Evolutionary conservation across 2,888 invertebrate species (phyloP), one percentile per base, ranked within the genome.

Genomic region (Nezara viridula): DNA sequence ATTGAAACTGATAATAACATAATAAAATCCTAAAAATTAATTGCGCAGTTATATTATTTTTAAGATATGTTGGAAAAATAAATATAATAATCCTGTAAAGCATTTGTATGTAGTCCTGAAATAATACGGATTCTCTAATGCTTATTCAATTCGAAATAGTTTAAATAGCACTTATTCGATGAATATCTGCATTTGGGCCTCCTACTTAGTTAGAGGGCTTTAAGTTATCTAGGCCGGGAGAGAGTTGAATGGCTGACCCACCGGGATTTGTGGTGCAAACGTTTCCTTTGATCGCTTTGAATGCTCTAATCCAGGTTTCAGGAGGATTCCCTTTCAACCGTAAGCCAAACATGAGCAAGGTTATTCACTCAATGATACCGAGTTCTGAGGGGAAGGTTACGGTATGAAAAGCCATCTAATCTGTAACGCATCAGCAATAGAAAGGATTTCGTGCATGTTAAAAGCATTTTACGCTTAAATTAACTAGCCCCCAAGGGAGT

Each of bases 221-320:
- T 73, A 37, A 73, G 32, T 21, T 73, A 37, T 32, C 66, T 9
- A 37, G 32, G 66, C 1, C 27, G 60, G 2, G n/a, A 27, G 27
- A 0, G 4, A 24, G 60, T 2, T 73, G 66, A 73, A 73, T 73
- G 37, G 66, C 19, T 73, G 32, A 37, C 66, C 37, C 19, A 7
- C 7, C 37, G 37, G 66, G 66, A 37, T 32, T 73, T 73, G 66
- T 37, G 66, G 66, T 73, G 32, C 32, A 73, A 32, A 73, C 32
- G 32, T 73, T 73, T 73, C 66, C 66, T 73, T 73, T 73, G 66
- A 73, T 37, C 37, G 9, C 66, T 73, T 73, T 73, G 32, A 66
- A 66, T 32, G 27, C 66, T 32, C 32, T 32, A 73, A 73, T 73
- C 66, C 66, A 19, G 66, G 66, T 37, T 73, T 19, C 32, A 73